A percentile compares a stretch with the other conserved stretches of the same genome.
Evolutionary conservation across 2,888 invertebrate species (phyloP).

Genomic region (Celastrina argiolus): DNA sequence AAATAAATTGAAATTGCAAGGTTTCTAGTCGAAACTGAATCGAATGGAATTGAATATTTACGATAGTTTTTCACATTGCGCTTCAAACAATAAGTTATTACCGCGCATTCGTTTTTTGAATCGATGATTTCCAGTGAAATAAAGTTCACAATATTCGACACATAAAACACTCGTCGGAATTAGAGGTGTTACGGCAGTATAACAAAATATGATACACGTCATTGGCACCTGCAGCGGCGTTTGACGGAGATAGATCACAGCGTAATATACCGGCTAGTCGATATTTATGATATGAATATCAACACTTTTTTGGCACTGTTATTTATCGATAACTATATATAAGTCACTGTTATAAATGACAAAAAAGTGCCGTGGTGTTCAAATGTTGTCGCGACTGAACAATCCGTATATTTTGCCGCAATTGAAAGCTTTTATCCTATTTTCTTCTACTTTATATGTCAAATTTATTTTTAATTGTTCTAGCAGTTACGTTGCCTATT

Average conservation of each 20-base stretch:
- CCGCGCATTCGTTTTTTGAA: background rate
- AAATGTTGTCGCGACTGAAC: too few relatives aligned
- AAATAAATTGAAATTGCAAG: too few relatives aligned
- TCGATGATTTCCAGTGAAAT: background rate
- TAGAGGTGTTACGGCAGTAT: constrained; percentile 18
- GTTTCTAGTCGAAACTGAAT: background rate
- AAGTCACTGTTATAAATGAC: too few relatives aligned
- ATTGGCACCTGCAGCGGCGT: constrained; percentile 39
- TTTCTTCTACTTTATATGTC: too few relatives aligned
- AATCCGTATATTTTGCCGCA: too few relatives aligned
- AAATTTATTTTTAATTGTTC: too few relatives aligned
- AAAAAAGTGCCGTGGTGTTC: too few relatives aligned
- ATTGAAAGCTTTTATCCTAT: too few relatives aligned
- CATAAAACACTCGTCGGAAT: constrained; percentile 2
- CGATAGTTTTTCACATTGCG: background rate
- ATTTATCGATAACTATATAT: too few relatives aligned
- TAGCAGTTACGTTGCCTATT: too few relatives aligned
- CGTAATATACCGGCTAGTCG: constrained; percentile 34
- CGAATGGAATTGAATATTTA: constrained; percentile 1
- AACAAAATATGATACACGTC: constrained; percentile 36
- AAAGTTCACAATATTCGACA: background rate
- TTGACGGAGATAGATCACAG: constrained; percentile 42
- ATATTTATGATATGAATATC: background rate
- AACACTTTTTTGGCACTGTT: too few relatives aligned
- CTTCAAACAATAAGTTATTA: background rate